Conservation (phyloP, 1,140 invertebrate genomes). For the Bombus affinis region DNA sequence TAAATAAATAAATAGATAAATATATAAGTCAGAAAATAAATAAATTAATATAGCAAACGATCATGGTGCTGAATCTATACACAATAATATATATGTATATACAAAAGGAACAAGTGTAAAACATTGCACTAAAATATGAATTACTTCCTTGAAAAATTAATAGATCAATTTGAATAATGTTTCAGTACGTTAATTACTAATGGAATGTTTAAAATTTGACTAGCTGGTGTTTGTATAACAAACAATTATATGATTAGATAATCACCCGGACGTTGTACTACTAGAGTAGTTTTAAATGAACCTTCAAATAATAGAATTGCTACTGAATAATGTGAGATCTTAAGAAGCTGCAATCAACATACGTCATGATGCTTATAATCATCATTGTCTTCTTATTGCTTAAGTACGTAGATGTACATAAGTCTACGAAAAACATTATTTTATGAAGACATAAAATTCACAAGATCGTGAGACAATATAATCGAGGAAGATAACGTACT, state of each 20-base stretch:
- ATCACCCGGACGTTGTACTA: slow-evolving; percentile 44
- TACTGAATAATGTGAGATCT: slow-evolving; percentile 39
- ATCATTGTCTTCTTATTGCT: slow-evolving; percentile 52
- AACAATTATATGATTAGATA: slow-evolving; percentile 57
- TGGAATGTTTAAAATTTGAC: slow-evolving; percentile 56
- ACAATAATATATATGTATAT: slow-evolving; percentile 62
- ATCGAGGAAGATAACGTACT: slow-evolving; percentile 2
- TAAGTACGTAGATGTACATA: slow-evolving; percentile 31
- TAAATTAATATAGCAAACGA: slow-evolving; percentile 45
- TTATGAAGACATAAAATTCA: slow-evolving; percentile 24
- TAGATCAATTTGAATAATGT: slow-evolving; percentile 36
- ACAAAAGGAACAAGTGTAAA: slow-evolving; percentile 64
- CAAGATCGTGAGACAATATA: slow-evolving; percentile 13
- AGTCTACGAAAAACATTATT: slow-evolving; percentile 28
- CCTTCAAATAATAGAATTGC: slow-evolving; percentile 35
- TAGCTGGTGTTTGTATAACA: slow-evolving; percentile 66
- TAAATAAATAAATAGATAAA: slow-evolving; percentile 46
- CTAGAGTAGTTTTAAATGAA: slow-evolving; percentile 46
- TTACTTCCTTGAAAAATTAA: slow-evolving; percentile 48
- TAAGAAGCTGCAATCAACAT: slow-evolving; percentile 36
- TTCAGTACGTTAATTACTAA: slow-evolving; percentile 34
- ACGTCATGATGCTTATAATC: slow-evolving; percentile 34
- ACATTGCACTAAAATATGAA: slow-evolving; percentile 73
- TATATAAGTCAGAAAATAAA: slow-evolving; percentile 28
- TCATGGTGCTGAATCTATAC: slow-evolving; percentile 32